Evolutionary conservation across 53 echinoderm and acorn worm species (phyloP).

Genomic region (Holothuria leucospilota): DNA sequence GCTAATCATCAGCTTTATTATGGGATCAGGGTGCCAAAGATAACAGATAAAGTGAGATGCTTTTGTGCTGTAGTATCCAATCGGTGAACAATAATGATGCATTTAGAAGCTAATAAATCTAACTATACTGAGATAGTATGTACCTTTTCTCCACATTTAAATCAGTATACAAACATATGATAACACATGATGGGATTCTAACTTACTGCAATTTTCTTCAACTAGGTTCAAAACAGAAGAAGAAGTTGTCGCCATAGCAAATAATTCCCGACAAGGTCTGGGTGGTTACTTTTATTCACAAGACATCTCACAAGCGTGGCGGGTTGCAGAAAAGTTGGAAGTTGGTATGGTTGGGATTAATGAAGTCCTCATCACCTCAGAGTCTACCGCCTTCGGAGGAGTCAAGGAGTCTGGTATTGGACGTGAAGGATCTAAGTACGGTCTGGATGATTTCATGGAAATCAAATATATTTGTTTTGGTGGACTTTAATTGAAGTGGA

Average conservation of each 20-base stretch:
- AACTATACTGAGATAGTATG: too few relatives aligned
- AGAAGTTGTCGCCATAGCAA: conserved; percentile 75
- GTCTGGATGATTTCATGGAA: conserved; percentile 67
- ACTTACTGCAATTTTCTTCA: too few relatives aligned
- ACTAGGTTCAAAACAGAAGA: conserved; percentile 75
- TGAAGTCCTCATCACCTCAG: conserved; percentile 41
- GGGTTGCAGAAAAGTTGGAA: conserved; percentile 73
- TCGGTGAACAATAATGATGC: too few relatives aligned
- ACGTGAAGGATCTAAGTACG: conserved; percentile 65
- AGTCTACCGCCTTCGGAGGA: conserved; percentile 51
- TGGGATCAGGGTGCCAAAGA: too few relatives aligned
- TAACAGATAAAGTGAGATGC: too few relatives aligned
- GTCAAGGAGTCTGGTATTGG: conserved; percentile 76
- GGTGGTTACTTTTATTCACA: conserved; percentile 79
- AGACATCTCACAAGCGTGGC: conserved; percentile 68
- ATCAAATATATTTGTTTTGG: conserved; percentile 67
- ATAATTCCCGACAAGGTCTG: conserved; percentile 60
- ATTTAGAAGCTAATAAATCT: too few relatives aligned
- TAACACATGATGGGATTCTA: too few relatives aligned
- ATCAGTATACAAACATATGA: too few relatives aligned
- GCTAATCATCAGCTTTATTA: too few relatives aligned
- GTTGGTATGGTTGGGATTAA: conserved; percentile 80
- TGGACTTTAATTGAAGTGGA: conserved; percentile 1
- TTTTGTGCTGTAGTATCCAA: too few relatives aligned
- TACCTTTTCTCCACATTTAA: too few relatives aligned